These are phyloP conservation scores for Lynx canadensis DNA, from an alignment of 2,113 vertebrate genomes.

Conservation along the genomic window DNA sequence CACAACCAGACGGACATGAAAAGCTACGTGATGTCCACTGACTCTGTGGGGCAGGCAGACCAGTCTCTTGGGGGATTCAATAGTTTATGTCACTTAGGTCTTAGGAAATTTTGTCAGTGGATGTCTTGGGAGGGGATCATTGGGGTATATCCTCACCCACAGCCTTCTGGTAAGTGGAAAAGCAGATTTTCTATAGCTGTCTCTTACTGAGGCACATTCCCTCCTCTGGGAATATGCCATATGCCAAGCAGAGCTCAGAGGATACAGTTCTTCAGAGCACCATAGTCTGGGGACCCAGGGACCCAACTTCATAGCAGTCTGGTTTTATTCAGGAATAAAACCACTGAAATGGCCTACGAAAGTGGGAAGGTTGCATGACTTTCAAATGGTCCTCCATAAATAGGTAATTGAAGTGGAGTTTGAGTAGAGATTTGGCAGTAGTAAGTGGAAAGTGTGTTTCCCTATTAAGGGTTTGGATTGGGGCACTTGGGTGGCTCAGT, in stretches of 20 bases:
- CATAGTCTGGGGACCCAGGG: background rate
- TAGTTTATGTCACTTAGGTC: background rate
- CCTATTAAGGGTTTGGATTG: background rate
- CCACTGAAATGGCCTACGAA: background rate
- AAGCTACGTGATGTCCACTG: background rate
- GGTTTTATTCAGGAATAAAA: background rate
- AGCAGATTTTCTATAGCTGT: background rate
- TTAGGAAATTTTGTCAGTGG: background rate
- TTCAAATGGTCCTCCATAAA: background rate
- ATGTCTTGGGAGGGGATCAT: background rate
- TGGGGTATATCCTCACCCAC: no score
- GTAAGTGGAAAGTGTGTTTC: background rate
- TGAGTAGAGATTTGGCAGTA: background rate
- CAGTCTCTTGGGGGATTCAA: background rate
- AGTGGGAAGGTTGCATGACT: background rate
- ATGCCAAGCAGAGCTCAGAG: background rate
- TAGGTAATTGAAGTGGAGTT: background rate
- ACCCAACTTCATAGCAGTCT: background rate
- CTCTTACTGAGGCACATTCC: background rate
- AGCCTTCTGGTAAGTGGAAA: background rate
- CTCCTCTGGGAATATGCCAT: background rate
- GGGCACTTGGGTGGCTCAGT: background rate
- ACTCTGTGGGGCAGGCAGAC: background rate
- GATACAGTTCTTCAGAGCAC: background rate
- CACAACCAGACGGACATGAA: background rate